A percentile compares a stretch with the other conserved stretches of the same genome.
phyloP scores from a whole-genome alignment of 2,113 vertebrate genomes.

The Albula goreensis region DNA sequence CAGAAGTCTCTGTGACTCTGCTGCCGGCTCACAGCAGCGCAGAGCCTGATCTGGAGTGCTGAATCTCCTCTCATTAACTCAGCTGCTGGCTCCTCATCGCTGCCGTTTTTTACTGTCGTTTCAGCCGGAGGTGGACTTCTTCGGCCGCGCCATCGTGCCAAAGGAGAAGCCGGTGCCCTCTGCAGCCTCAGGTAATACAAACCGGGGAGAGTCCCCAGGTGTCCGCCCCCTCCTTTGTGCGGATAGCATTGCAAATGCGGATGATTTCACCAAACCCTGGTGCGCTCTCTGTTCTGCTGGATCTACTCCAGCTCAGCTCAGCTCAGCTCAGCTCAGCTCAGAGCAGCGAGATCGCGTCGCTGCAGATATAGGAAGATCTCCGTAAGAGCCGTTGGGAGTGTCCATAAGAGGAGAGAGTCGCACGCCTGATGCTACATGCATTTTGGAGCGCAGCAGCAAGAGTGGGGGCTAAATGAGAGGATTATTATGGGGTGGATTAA shows the following conservation, averaged over 20 bases:
- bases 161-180: not conserved
- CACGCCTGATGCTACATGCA: not conserved
- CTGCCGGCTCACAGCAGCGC: not conserved
- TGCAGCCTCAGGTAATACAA: slow-evolving; percentile 16
- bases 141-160: not conserved
- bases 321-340: not conserved
- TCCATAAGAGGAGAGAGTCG: not conserved
- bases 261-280: not conserved
- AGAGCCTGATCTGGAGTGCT: not conserved
- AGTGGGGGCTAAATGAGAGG: slow-evolving; percentile 34
- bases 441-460: slow-evolving; percentile 29
- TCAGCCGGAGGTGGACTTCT: not conserved
- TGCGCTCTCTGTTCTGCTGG: not conserved
- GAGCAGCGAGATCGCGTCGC: too few species aligned
- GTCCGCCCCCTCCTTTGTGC: not conserved
- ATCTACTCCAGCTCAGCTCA: not conserved
- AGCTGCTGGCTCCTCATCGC: not conserved
- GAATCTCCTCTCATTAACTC: not conserved
- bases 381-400: not conserved
- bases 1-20: not conserved
- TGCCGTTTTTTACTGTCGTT: not conserved
- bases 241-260: not conserved
- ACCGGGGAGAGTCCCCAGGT: not conserved
- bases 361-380: not conserved
- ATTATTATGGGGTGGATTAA: slow-evolving; percentile 53